A percentile compares a stretch with the other conserved stretches of the same genome.
phyloP scores from a whole-genome alignment of 1,140 invertebrate genomes.

The Trinorchestia longiramus region DNA sequence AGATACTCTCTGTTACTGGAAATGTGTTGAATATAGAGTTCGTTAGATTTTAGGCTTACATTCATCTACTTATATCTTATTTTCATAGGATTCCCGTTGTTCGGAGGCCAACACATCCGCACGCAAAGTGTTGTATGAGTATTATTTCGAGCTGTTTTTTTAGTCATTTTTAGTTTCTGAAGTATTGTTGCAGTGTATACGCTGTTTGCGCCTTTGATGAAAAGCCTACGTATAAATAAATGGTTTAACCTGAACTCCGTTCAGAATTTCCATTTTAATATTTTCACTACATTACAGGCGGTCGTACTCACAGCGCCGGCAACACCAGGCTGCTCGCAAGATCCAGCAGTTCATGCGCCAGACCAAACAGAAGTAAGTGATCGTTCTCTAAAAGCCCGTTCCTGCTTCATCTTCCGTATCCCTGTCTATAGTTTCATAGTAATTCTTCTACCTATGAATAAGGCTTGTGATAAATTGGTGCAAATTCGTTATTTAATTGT shows the following conservation, averaged over 20 bases:
- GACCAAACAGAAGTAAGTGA: constrained; percentile 92
- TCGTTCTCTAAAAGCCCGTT: not conserved
- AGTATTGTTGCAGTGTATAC: not conserved
- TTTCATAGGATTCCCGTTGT: not conserved
- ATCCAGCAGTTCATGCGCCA: constrained; percentile 96
- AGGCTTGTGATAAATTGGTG: not conserved
- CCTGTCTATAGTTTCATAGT: not conserved
- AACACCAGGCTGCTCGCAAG: constrained; percentile 91
- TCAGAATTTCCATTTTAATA: not conserved
- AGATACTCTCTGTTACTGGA: no score
- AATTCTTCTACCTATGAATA: no score
- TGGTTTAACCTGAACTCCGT: not conserved
- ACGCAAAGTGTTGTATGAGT: not conserved
- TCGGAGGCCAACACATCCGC: not conserved
- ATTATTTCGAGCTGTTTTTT: not conserved
- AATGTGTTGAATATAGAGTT: no score
- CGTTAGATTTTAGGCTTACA: no score
- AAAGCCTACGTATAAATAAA: not conserved
- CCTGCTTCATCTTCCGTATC: not conserved
- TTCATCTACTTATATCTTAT: not conserved
- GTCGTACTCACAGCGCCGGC: constrained; percentile 84
- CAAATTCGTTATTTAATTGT: not conserved
- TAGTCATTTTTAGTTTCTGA: not conserved
- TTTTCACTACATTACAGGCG: constrained; percentile 73
- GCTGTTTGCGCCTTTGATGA: not conserved